Evolutionary conservation across 2,797 vertebrate species (phyloP), one percentile per base, ranked within the genome.

Genomic region (Typhlichthys eigenmanni): DNA sequence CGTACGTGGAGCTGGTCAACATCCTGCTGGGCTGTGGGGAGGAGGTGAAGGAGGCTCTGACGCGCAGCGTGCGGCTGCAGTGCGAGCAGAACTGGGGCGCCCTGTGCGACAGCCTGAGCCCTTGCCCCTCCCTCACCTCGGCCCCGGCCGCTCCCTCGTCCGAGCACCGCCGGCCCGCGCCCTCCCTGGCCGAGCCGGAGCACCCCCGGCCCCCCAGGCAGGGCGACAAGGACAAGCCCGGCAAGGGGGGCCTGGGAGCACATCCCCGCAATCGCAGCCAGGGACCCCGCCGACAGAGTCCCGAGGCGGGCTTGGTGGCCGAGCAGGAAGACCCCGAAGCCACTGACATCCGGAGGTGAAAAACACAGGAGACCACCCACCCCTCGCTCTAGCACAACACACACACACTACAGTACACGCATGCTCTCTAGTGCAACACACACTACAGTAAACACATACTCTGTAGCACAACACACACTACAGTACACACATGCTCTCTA

Each of bases 21-120:
- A 95, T 96, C 80, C 87, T 99, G 81, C 93, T 99, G 75, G 93
- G 94, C 80, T 99, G 98, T 0, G 95, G 96, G 1, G 96, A 98
- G 70, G 96, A 98, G 77, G 95, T 99, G 83, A 98, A 95, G 82
- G 96, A 96, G 73, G 96, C 95, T 0, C 82, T 99, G 83, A 95
- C 95, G 0, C 92, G 90, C 63, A 99, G 95, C 0, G 93, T 99
- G 34, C 94, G 96, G 62, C 89, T 94, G 29, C 97, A 98, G 88
- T 99, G 97, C 0, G 95, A 97, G 75, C 96, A 98, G 89, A 98
- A 94, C 88, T 98, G 96, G 96, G 98, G 96, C 7, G 93, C 95
- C 19, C 91, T 99, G 58, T 98, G 98, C n/a, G 94, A 96, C 87
- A 96, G 96, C 79, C 86, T 99, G 72, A 98, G 96, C 71, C 95